phyloP scores from a whole-genome alignment of 2,888 invertebrate species.

The Caenorhabditis drosophilae region DNA sequence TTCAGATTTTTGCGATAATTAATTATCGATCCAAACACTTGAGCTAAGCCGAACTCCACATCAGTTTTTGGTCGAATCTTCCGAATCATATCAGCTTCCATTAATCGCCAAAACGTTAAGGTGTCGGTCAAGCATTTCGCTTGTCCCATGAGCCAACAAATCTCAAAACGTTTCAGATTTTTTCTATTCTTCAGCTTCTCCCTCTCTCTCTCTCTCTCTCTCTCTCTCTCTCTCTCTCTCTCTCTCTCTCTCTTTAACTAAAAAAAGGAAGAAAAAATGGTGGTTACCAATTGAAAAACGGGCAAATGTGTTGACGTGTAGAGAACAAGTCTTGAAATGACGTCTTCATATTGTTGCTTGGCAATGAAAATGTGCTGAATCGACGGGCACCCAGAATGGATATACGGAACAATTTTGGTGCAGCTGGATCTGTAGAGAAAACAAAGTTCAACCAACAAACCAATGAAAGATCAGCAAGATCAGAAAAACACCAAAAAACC shows the following conservation, averaged over 20 bases:
- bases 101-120: conserved; percentile 27
- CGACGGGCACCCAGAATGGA: conserved; percentile 29
- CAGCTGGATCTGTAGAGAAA: conserved; percentile 18
- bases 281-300: conserved; percentile 18
- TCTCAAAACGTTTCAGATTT: conserved; percentile 5
- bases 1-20: conserved; percentile 26
- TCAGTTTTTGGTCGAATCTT: conserved; percentile 28
- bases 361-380: conserved; percentile 40
- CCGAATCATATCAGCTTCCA: conserved; percentile 33
- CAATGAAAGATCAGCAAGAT: not conserved
- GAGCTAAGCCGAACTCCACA: conserved; percentile 36
- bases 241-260: too few relatives aligned
- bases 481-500: not conserved
- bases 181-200: not conserved
- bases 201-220: too few relatives aligned
- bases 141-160: conserved; percentile 10
- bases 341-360: conserved; percentile 20
- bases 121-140: conserved; percentile 5
- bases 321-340: conserved; percentile 25
- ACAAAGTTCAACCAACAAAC: not conserved
- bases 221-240: too few relatives aligned
- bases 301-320: conserved; percentile 16
- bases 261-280: conserved; percentile 1
- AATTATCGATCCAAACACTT: conserved; percentile 32
- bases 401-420: conserved; percentile 37